A percentile compares a stretch with the other conserved stretches of the same genome.
Conservation (phyloP, 2,888 invertebrate species). For the Alcis repandata region DNA sequence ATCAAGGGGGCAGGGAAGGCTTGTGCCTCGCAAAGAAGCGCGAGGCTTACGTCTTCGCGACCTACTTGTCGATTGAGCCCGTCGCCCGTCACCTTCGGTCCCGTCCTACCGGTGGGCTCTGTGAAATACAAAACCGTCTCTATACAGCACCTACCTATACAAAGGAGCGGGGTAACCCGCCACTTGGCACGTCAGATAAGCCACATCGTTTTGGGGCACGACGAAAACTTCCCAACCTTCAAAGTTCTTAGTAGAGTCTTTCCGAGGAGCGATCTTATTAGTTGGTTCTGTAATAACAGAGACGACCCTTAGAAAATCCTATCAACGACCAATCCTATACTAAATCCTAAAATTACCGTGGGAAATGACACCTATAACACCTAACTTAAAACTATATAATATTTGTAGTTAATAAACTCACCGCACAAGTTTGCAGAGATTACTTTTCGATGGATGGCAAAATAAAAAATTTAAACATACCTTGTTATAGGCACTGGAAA, state of each 20-base stretch:
- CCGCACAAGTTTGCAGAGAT: not conserved
- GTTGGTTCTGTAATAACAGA: constrained; percentile 88
- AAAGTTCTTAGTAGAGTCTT: constrained; percentile 83
- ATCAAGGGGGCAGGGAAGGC: constrained; percentile 92
- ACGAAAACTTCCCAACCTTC: constrained; percentile 88
- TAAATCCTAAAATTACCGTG: not conserved
- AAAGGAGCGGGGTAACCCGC: constrained; percentile 90
- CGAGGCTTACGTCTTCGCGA: constrained; percentile 80
- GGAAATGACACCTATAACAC: not conserved
- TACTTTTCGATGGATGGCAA: not conserved
- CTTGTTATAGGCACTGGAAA: constrained; percentile 44
- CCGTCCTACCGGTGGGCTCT: constrained; percentile 91
- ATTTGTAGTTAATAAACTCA: constrained; percentile 19
- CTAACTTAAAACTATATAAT: not conserved
- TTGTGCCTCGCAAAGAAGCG: constrained; percentile 92
- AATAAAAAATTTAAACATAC: constrained; percentile 12
- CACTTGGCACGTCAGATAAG: constrained; percentile 89
- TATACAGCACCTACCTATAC: constrained; percentile 88
- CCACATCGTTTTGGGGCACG: constrained; percentile 80
- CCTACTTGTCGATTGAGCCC: constrained; percentile 87
- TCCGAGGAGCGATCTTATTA: constrained; percentile 88
- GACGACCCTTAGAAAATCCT: constrained; percentile 55
- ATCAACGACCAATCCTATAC: constrained; percentile 14
- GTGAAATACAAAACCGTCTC: constrained; percentile 79
- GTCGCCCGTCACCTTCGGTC: constrained; percentile 89